phyloP scores from a whole-genome alignment of 1,140 invertebrate genomes.

The Augochlora pura region DNA sequence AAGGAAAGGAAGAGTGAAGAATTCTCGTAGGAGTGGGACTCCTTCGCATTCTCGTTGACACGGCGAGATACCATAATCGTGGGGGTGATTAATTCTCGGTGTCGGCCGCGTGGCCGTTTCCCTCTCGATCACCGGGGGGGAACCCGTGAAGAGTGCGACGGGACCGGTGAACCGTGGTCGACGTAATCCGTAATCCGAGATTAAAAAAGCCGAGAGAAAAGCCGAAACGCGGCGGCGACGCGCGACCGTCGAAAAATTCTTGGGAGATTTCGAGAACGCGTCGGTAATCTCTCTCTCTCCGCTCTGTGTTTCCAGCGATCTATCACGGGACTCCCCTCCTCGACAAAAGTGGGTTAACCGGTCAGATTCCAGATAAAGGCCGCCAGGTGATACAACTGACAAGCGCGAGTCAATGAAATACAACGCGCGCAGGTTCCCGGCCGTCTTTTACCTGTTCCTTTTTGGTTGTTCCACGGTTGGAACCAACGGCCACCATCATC shows the following conservation, averaged over 20 bases:
- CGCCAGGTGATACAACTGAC: constrained; percentile 32
- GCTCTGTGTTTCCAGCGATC: constrained; percentile 10
- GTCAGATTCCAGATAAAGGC: constrained; percentile 43
- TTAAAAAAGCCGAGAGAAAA: constrained; percentile 8
- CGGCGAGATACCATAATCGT: neutral
- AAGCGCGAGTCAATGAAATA: constrained; percentile 19
- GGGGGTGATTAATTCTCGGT: neutral
- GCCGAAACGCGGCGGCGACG: neutral
- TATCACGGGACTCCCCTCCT: neutral
- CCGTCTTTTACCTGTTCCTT: constrained; percentile 36
- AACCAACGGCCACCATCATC: neutral
- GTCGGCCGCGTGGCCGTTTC: neutral
- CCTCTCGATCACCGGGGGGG: neutral
- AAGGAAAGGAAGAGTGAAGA: neutral
- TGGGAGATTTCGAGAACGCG: neutral
- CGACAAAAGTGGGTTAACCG: constrained; percentile 47
- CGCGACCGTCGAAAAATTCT: constrained; percentile 14
- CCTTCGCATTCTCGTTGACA: no score
- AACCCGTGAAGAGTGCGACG: neutral
- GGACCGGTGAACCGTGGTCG: no score
- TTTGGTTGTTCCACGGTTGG: neutral
- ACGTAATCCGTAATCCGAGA: neutral
- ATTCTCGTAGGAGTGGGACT: no score
- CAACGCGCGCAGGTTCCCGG: constrained; percentile 20
- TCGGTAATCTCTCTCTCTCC: constrained; percentile 23